phyloP scores from a whole-genome alignment of 2,797 vertebrate species.

The Leptatherina wallacei region DNA sequence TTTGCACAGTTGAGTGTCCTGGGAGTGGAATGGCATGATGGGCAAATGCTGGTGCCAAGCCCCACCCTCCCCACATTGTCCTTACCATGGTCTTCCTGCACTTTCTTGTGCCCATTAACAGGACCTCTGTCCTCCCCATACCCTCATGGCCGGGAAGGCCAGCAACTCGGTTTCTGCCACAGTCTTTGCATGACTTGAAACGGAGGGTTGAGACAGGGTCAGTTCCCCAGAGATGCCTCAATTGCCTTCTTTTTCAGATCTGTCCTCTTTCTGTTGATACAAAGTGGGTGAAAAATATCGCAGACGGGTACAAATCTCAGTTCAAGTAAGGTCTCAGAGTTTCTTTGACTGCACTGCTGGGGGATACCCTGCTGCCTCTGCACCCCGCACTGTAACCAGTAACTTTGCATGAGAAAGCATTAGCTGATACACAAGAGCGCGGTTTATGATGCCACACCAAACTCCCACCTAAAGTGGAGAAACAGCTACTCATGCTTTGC shows the following conservation, averaged over 20 bases:
- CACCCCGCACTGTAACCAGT: constrained; percentile 20
- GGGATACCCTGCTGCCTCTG: constrained; percentile 32
- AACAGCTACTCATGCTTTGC: constrained; percentile 74
- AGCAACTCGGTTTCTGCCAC: constrained; percentile 39
- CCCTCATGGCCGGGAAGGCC: constrained; percentile 46
- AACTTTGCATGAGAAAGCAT: constrained; percentile 44
- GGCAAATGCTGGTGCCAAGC: constrained; percentile 81
- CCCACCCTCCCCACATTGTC: constrained; percentile 84
- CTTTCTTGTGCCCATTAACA: constrained; percentile 65
- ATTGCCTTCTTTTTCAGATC: constrained; percentile 34
- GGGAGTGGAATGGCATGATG: constrained; percentile 87
- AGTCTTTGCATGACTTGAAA: constrained; percentile 56
- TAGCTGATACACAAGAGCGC: constrained; percentile 55
- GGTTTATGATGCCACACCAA: constrained; percentile 60
- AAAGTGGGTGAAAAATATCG: constrained; percentile 71
- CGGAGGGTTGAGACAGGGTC: constrained; percentile 56
- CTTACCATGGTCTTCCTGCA: constrained; percentile 79
- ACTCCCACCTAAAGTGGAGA: constrained; percentile 73
- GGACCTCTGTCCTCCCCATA: constrained; percentile 69
- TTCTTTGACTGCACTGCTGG: constrained; percentile 19
- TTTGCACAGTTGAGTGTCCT: constrained; percentile 84
- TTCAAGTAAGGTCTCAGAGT: constrained; percentile 64
- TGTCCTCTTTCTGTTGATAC: constrained; percentile 54
- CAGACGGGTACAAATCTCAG: constrained; percentile 63
- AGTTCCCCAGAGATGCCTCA: constrained; percentile 32